These are phyloP conservation scores for Barbus barbus DNA, from an alignment of 2,113 vertebrate species.

Conservation along the genomic window DNA sequence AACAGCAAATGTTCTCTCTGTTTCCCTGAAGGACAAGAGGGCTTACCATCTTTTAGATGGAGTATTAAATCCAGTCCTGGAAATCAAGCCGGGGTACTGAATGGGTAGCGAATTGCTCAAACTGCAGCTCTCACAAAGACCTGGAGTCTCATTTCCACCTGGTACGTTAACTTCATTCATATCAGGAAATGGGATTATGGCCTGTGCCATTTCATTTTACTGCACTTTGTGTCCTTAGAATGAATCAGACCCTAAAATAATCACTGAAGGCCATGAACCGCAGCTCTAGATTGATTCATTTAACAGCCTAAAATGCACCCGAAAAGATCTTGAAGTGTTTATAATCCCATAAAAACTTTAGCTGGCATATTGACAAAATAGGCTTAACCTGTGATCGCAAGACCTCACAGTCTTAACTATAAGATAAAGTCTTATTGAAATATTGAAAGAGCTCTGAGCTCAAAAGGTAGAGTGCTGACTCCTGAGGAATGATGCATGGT, in stretches of 20 bases:
- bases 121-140: neutral
- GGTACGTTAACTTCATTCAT: neutral
- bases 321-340: neutral
- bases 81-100: neutral
- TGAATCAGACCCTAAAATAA: neutral
- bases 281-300: neutral
- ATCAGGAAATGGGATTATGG: neutral
- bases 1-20: neutral
- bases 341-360: slow-evolving; percentile 3
- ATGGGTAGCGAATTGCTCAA: neutral
- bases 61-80: slow-evolving; percentile 11
- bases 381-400: neutral
- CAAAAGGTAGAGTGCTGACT: slow-evolving; percentile 44
- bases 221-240: neutral
- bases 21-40: slow-evolving; percentile 13
- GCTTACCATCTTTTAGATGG: slow-evolving; percentile 9
- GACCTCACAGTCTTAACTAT: slow-evolving; percentile 14
- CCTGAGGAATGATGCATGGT: slow-evolving; percentile 55
- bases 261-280: neutral
- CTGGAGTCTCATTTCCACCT: slow-evolving; percentile 24
- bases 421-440: slow-evolving; percentile 38
- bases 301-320: neutral
- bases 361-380: neutral
- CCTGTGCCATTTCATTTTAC: neutral
- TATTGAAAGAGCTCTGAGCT: slow-evolving; percentile 10